Evolutionary conservation across 2,113 vertebrate species (phyloP), one percentile per base, ranked within the genome.

Genomic region (Xiphorhynchus elegans): DNA sequence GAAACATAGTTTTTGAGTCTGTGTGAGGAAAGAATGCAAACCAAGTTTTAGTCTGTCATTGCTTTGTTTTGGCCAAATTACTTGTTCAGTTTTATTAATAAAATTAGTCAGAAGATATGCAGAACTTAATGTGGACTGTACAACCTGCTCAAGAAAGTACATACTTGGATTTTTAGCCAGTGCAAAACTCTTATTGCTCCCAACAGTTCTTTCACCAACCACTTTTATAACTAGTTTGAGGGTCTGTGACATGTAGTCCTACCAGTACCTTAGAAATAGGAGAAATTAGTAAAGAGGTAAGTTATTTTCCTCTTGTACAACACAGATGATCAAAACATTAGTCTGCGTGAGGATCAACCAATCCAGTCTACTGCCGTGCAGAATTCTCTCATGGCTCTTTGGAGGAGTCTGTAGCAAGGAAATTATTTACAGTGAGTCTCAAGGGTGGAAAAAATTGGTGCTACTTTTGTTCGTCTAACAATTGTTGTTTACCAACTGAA

Each of bases 111-210:
- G 50, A 62, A 73, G 19, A 37, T 72, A 39, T 3, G 11, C 29
- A 52, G 63, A 76, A 24, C 8, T 53, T 14, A 28, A 1, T 0
- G 0, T 69, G 35, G 10, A 46, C n/a, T 1, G 0, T 44, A 17
- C 15, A 72, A 1, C 17, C 29, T 86, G 18, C 18, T 62, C 4
- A 73, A 28, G 17, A 76, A 86, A 19, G 31, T 40, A 42, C 39
- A 55, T 90, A 26, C 11, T 72, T 85, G 13, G 6, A 29, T 29
- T 90, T 87, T 75, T 55, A 87, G 26, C 13, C 39, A 82, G 1
- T 67, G 6, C 16, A 64, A 19, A 78, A 13, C 17, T 70, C 60
- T n/a, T 55, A 7, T 37, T 87, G 44, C n/a, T 84, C 7, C 20
- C 37, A 16, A 17, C 28, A 87, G 26, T 66, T 10, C 8, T 87